Percentiles rank a stretch among this genome's conserved stretches.
These are phyloP conservation scores for Allolobophora icterica DNA, from an alignment of 2,888 invertebrate species.

Conservation along the genomic window DNA sequence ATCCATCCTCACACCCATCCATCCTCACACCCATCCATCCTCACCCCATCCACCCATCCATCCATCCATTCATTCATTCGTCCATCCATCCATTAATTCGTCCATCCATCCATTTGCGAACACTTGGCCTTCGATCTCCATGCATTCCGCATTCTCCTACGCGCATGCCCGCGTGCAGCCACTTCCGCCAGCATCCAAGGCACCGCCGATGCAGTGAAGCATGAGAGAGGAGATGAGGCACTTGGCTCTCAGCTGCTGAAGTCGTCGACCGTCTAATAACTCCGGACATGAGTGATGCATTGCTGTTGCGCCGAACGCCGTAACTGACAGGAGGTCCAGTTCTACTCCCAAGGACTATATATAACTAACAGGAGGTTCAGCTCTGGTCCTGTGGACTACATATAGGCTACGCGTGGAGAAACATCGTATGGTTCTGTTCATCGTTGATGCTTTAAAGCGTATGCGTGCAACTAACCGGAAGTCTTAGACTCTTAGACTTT, in stretches of 20 bases:
- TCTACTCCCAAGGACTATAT: neutral
- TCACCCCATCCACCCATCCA: no score
- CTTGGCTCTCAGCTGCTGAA: constrained; percentile 3
- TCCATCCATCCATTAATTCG: no score
- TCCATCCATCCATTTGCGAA: no score
- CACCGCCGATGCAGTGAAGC: constrained; percentile 10
- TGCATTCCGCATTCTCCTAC: neutral
- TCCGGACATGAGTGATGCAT: constrained; percentile 7
- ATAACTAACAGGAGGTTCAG: neutral
- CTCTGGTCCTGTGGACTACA: neutral
- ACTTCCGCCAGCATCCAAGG: constrained; percentile 6
- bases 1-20: no score
- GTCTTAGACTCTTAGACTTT: neutral
- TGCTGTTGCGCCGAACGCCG: neutral
- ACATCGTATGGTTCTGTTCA: no score
- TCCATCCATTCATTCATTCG: no score
- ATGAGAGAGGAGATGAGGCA: neutral
- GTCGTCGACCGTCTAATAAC: constrained; percentile 18
- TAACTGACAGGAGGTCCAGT: constrained; percentile 3
- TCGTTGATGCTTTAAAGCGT: no score
- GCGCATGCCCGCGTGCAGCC: neutral
- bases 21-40: no score
- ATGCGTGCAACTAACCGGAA: no score
- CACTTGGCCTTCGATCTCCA: no score
- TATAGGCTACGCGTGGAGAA: no score